Evolutionary conservation across 1,140 invertebrate genomes (phyloP), one percentile per base, ranked within the genome.

Genomic region (Agrilus planipennis): DNA sequence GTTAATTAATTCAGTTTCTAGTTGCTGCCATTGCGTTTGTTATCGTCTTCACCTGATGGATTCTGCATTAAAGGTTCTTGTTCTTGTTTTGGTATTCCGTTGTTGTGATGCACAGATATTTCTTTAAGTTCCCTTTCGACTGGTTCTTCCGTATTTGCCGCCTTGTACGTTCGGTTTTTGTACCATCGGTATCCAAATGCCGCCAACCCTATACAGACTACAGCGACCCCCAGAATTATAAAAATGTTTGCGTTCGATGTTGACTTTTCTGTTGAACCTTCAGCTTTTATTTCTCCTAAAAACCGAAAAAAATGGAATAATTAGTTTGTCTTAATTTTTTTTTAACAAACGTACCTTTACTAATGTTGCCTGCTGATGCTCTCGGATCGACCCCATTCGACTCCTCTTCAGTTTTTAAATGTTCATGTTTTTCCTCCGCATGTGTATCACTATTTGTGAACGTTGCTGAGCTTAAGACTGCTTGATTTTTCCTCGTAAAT

Each of bases 101-200:
- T 42, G 63, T 38, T 19, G 28, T 22, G 40, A 12, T 40, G 21
- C n/a, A 17, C 4, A 3, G 18, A 36, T 9, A 31, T 27, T 15
- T 40, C 39, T 6, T 31, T 39, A 10, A 46, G 37, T 21, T 42
- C 39, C 66, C 42, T 12, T 20, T 34, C 32, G 3, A 34, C 14
- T 20, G 15, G 32, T n/a, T 34, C 32, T n/a, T 18, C 41, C 36
- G 21, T 44, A 34, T 35, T 49, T 3, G 49, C 19, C 44, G 49
- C 30, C 50, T 54, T n/a, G n/a, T n/a, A n/a, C 15, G 4, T 34
- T 34, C 18, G 16, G 14, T 9, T 34, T 29, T 54, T 58, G 23
- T 53, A 50, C 28, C 46, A 51, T 30, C 73, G 72, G 39, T 72
- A 67, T 27, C 57, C 58, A 29, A 68, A 63, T 12, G 59, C 64